A percentile compares a stretch with the other conserved stretches of the same genome.
Conservation (phyloP, 2,113 vertebrate species). For the Neolamprologus brichardi region DNA sequence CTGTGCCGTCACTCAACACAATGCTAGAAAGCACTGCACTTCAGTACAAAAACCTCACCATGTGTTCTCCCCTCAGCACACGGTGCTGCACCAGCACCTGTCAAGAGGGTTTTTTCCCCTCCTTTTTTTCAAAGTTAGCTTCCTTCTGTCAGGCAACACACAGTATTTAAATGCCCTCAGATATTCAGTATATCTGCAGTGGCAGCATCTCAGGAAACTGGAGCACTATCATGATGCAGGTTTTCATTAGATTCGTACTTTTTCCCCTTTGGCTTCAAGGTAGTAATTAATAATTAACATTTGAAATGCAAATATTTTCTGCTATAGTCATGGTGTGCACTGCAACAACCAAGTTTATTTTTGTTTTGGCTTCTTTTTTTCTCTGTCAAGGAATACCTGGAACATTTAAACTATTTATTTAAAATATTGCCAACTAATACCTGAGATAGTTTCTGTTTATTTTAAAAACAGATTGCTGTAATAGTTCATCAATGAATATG, state of each 20-base stretch:
- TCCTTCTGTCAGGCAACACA: background rate
- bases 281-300: background rate
- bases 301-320: background rate
- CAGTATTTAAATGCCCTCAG: background rate
- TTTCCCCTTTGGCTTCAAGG: background rate
- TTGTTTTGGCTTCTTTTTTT: background rate
- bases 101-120: background rate
- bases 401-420: background rate
- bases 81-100: background rate
- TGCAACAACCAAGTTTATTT: background rate
- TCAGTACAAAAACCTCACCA: background rate
- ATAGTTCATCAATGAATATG: background rate
- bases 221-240: background rate
- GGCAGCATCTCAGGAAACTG: background rate
- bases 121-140: background rate
- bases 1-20: background rate
- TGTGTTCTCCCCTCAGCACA: background rate
- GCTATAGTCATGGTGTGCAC: background rate
- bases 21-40: background rate
- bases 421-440: background rate
- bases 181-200: background rate
- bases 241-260: accelerated
- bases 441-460: background rate
- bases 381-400: background rate
- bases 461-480: background rate